Evolutionary conservation across 2,797 vertebrate genomes (phyloP).

Genomic region (Syncerus caffer): DNA sequence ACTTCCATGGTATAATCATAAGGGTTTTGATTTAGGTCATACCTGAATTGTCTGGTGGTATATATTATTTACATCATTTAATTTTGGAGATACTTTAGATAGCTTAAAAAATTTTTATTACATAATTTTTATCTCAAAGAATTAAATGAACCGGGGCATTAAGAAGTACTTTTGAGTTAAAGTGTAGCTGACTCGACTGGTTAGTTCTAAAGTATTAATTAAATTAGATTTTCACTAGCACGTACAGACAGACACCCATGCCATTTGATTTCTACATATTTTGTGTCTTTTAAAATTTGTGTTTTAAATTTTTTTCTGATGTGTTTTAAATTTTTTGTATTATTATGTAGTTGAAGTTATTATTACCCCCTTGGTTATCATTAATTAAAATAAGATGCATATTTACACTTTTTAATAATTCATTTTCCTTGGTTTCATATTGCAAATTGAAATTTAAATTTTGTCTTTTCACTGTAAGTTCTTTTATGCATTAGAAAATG

Average conservation of each 20-base stretch:
- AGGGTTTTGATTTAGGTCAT: neutral
- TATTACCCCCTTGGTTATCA: neutral
- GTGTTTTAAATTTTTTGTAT: neutral
- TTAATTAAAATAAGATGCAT: neutral
- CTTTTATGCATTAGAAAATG: neutral
- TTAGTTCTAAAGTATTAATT: neutral
- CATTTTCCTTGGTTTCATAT: neutral
- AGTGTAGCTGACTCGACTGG: neutral
- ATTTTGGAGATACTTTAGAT: neutral
- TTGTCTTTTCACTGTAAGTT: neutral
- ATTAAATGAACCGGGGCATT: neutral
- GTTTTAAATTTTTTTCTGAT: neutral
- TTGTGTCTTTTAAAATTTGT: neutral
- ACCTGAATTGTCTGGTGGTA: neutral
- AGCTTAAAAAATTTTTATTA: neutral
- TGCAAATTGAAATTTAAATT: neutral
- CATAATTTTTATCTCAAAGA: neutral
- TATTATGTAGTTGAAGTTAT: neutral
- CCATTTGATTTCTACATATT: neutral
- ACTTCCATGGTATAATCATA: neutral
- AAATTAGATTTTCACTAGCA: neutral
- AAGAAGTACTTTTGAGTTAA: neutral
- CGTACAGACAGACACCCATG: neutral
- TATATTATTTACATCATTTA: constrained; percentile 59
- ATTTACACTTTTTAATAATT: neutral